A percentile compares a stretch with the other conserved stretches of the same genome.
phyloP scores from a whole-genome alignment of 2,113 vertebrate species.

The Cebidichthys violaceus region DNA sequence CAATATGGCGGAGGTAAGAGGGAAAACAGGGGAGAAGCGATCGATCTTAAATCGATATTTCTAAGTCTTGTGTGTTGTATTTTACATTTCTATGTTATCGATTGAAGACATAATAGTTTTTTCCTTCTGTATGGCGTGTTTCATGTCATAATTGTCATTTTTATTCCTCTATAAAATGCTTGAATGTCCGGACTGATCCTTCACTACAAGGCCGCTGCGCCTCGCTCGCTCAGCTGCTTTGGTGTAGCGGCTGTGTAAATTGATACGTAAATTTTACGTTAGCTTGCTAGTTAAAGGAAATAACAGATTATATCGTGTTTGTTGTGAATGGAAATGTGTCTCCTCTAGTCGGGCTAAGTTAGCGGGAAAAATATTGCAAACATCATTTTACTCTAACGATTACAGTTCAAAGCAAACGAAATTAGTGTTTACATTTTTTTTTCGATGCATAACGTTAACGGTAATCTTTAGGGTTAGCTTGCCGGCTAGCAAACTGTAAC shows the following conservation, averaged over 20 bases:
- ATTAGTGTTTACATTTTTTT: slow-evolving; percentile 79
- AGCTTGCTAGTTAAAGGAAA: slow-evolving; percentile 65
- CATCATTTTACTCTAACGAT: background rate
- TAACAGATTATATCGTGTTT: background rate
- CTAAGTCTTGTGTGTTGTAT: slow-evolving; percentile 42
- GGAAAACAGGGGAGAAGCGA: slow-evolving; percentile 89
- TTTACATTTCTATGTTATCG: slow-evolving; percentile 67
- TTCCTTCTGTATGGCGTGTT: slow-evolving; percentile 44
- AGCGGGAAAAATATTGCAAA: background rate
- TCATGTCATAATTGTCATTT: slow-evolving; percentile 38
- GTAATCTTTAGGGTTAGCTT: slow-evolving; percentile 63
- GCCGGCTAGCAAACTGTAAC: slow-evolving; percentile 50
- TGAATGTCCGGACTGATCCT: slow-evolving; percentile 82
- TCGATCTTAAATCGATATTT: slow-evolving; percentile 83
- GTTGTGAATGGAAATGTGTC: slow-evolving; percentile 31
- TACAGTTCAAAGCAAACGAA: slow-evolving; percentile 50
- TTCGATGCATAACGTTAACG: slow-evolving; percentile 57
- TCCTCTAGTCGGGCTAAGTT: background rate
- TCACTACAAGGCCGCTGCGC: slow-evolving; percentile 88
- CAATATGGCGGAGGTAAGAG: slow-evolving; percentile 99
- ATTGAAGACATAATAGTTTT: slow-evolving; percentile 68
- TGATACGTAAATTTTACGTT: slow-evolving; percentile 79
- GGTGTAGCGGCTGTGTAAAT: slow-evolving; percentile 79
- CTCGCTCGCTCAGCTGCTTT: slow-evolving; percentile 80
- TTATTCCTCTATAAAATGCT: slow-evolving; percentile 65